Evolutionary conservation across 1,140 invertebrate genomes (phyloP), one percentile per base, ranked within the genome.

Genomic region (Papilio xuthus): DNA sequence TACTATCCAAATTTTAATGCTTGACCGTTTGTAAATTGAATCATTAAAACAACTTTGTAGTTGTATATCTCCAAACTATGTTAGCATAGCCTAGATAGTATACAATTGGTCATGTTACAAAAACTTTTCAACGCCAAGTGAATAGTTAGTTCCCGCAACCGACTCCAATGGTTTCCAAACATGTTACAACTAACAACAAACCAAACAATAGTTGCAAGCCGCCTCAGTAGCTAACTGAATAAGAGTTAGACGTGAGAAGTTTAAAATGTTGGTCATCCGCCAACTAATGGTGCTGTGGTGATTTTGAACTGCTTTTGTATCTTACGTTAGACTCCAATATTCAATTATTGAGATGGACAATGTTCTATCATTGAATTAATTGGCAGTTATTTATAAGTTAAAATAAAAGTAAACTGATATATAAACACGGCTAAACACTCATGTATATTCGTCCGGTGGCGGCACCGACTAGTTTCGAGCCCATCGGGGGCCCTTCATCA

Each of bases 181-280:
- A 67, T 67, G 60, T 67, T 67, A 28, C 60, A 67, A 67, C 23
- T 67, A 67, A 67, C 47, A 50, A 50, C 60, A 67, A 67, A 67
- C 60, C 60, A 13, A 26, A 67, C 60, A 67, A 67, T 67, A 67
- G 60, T 60, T 26, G 56, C 56, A 26, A 60, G 20, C 20, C 20
- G 53, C 20, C n/a, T 56, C 20, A 60, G 56, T 47, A 47, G 15
- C 44, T 13, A 47, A 47, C 7, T 60, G 10, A 60, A 60, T 67
- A 26, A 28, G 60, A 67, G 60, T 18, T 28, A 28, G 15, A 50
- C 15, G 26, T 67, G 1, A 28, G 23, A 67, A 32, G 60, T 26
- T 63, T 60, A 28, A 56, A 56, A 56, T 56, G 53, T 60, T 60
- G 56, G 56, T 60, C 20, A 60, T 60, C 20, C 23, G 23, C 56